Evolutionary conservation across 2,888 invertebrate species (phyloP), one percentile per base, ranked within the genome.

Genomic region (Agrenia bidenticulata): DNA sequence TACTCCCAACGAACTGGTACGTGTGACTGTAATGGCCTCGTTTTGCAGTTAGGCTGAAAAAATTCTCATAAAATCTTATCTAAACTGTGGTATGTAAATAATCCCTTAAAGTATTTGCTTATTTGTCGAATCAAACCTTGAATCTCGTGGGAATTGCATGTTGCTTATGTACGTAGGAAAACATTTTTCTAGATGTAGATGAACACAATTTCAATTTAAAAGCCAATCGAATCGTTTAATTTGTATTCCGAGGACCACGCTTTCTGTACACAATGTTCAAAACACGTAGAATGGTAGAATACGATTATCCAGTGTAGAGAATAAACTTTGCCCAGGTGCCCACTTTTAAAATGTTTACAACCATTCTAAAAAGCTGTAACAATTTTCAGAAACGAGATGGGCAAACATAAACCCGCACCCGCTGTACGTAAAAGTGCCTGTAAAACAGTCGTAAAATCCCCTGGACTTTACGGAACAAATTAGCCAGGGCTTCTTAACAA

Each of bases 271-370:
- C n/a, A n/a, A 45, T 45, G n/a, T 17, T 15, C 45, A 45, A 45
- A 39, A 39, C 39, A 11, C 15, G 15, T 39, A 39, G 7, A 39
- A n/a, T n/a, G n/a, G n/a, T n/a, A n/a, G n/a, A n/a, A n/a, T n/a
- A n/a, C n/a, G n/a, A n/a, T n/a, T n/a, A n/a, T n/a, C n/a, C n/a
- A n/a, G n/a, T n/a, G n/a, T n/a, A n/a, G n/a, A n/a, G n/a, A n/a
- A n/a, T n/a, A n/a, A n/a, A n/a, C n/a, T 51, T 51, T 7, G 51
- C 21, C 51, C 51, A 51, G 51, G 51, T 51, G 51, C 21, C 51
- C 13, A 23, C 26, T 23, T 15, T 21, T 21, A 21, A 51, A 7
- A 51, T 21, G 4, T 51, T 51, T 51, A 51, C 51, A 17, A 24
- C 51, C 24, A 5, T 23, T 5, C 24, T 24, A 51, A 51, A 51